Percentiles rank a stretch among this genome's conserved stretches.
phyloP scores from a whole-genome alignment of 1,140 invertebrate species.

The Drosophila erecta region DNA sequence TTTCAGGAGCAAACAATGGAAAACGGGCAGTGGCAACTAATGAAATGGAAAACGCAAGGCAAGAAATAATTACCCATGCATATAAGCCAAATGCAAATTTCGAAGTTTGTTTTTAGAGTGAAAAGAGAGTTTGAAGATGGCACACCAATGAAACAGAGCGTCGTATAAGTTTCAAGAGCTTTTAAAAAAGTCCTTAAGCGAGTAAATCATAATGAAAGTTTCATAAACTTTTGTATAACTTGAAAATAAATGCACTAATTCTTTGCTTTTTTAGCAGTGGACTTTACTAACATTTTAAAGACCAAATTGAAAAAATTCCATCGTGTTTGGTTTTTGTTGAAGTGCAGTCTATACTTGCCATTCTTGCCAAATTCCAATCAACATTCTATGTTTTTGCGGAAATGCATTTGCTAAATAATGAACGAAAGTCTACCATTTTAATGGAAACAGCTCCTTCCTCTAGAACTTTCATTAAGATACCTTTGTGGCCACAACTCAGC shows the following conservation, averaged over 20 bases:
- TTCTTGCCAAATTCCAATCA: not conserved
- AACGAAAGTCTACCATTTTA: not conserved
- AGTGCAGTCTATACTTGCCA: not conserved
- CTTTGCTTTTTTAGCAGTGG: too few species aligned
- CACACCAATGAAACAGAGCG: not conserved
- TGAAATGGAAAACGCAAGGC: constrained; percentile 50
- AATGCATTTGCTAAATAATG: constrained; percentile 7
- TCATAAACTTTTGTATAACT: not conserved
- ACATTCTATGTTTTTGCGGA: not conserved
- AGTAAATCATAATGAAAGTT: not conserved
- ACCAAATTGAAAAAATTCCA: too few species aligned
- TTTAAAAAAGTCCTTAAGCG: not conserved
- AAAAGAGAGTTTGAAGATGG: constrained; percentile 6
- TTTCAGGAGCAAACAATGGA: constrained; percentile 46
- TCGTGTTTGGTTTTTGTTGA: too few species aligned
- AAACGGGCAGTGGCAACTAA: constrained; percentile 25
- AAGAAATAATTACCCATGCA: constrained; percentile 35
- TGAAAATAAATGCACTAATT: too few species aligned
- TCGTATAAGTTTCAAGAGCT: not conserved
- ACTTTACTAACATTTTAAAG: too few species aligned
- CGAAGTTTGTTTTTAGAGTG: constrained; percentile 9
- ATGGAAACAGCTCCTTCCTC: constrained; percentile 1
- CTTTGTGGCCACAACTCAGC: constrained; percentile 21
- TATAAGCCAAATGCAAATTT: constrained; percentile 35
- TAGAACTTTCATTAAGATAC: constrained; percentile 30